Percentiles rank a stretch among this genome's conserved stretches.
These are phyloP conservation scores for Leptinotarsa tumamoca DNA, from an alignment of 2,888 invertebrate species.

Conservation along the genomic window DNA sequence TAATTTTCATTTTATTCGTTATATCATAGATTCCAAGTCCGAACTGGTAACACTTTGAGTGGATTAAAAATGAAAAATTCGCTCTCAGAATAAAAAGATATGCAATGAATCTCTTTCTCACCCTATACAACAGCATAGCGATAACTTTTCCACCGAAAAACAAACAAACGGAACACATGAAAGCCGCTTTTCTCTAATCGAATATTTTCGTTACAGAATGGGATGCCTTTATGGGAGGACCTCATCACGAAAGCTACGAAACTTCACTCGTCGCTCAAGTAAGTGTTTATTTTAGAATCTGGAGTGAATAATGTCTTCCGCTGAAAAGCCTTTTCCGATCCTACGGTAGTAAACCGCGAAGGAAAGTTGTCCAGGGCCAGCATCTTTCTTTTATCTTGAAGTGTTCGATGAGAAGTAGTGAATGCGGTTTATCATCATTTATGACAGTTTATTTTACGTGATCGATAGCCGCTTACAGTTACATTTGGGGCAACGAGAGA, in stretches of 20 bases:
- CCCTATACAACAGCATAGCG: background rate
- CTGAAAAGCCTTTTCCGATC: slow-evolving; percentile 14
- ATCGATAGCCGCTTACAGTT: background rate
- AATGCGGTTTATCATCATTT: too few relatives aligned
- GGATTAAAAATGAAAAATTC: too few relatives aligned
- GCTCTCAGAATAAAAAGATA: too few relatives aligned
- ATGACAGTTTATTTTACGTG: background rate
- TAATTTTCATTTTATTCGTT: too few relatives aligned
- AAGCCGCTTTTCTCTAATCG: slow-evolving; percentile 7
- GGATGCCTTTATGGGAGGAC: slow-evolving; percentile 95
- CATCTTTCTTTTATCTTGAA: background rate
- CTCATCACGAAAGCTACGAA: slow-evolving; percentile 93
- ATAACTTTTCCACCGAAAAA: slow-evolving; percentile 1
- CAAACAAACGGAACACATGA: slow-evolving; percentile 2
- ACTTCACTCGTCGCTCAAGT: slow-evolving; percentile 93
- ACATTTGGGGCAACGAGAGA: too few relatives aligned
- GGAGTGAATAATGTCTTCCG: slow-evolving; percentile 11
- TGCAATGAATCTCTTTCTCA: background rate
- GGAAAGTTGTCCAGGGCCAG: background rate
- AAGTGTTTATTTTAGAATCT: slow-evolving; percentile 66
- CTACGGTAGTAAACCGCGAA: background rate
- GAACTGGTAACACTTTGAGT: too few relatives aligned
- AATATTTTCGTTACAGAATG: slow-evolving; percentile 79
- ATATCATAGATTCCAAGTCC: too few relatives aligned
- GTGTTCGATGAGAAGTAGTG: background rate